Evolutionary conservation across 92 coral and sea anemone genomes (phyloP).

Genomic region (Palythoa heliodiscus): DNA sequence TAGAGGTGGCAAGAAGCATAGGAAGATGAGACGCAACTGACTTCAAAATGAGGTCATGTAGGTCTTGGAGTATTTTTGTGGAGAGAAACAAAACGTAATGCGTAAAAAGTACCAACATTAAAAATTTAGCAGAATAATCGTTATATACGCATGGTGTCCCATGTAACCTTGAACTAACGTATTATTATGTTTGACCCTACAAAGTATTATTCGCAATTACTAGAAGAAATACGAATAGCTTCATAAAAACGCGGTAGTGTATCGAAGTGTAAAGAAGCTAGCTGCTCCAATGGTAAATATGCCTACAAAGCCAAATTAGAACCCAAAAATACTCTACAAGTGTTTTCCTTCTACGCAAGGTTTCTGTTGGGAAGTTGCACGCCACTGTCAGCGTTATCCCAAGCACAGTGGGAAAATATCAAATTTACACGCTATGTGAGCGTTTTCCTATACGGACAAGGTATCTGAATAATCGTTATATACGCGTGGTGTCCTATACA

Average conservation of each 20-base stretch:
- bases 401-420: neutral
- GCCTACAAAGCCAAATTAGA: neutral
- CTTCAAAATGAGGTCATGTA: neutral
- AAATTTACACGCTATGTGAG: neutral
- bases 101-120: neutral
- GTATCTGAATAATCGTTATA: neutral
- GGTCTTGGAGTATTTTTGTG: constrained; percentile 8
- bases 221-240: neutral
- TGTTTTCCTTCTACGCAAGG: neutral
- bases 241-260: constrained; percentile 8
- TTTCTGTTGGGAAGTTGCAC: too few species aligned
- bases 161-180: neutral
- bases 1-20: constrained; percentile 8
- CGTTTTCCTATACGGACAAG: neutral
- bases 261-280: neutral
- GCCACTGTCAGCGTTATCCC: neutral
- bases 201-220: constrained; percentile 4
- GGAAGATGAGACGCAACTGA: neutral
- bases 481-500: too few species aligned
- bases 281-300: neutral
- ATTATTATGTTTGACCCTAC: neutral
- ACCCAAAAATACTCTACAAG: constrained; percentile 20
- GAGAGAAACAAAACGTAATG: neutral
- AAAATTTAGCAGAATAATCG: neutral
- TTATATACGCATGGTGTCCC: neutral